Conservation (phyloP, 2,888 invertebrate species). For the Dryobota labecula region DNA sequence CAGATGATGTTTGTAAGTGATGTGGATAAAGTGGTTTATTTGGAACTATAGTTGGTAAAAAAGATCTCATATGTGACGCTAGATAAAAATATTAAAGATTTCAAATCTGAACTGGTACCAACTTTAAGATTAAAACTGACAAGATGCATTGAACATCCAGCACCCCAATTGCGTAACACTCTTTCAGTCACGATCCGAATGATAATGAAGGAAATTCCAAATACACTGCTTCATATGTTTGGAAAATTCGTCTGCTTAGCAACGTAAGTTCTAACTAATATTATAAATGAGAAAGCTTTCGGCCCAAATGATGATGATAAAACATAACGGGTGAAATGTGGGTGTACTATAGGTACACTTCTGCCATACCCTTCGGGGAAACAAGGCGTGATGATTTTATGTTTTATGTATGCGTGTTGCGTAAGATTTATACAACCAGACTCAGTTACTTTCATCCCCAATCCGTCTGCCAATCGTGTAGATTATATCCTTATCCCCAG, state of each 20-base stretch:
- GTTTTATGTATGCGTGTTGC: too few relatives aligned
- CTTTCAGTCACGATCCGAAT: background rate
- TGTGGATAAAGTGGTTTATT: background rate
- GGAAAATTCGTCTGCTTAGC: background rate
- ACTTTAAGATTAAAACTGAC: too few relatives aligned
- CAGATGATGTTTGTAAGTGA: conserved; percentile 2
- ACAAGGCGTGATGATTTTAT: too few relatives aligned
- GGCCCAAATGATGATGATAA: too few relatives aligned
- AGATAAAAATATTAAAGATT: background rate
- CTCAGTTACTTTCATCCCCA: background rate
- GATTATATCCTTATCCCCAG: conserved; percentile 16
- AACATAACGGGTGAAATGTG: too few relatives aligned
- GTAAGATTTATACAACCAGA: background rate
- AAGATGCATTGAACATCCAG: background rate
- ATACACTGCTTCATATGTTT: background rate
- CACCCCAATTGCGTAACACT: background rate
- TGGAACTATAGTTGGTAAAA: background rate
- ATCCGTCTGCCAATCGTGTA: background rate
- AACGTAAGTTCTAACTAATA: too few relatives aligned
- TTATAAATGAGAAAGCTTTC: too few relatives aligned
- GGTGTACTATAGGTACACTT: too few relatives aligned
- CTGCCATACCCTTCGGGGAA: too few relatives aligned
- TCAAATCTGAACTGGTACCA: background rate
- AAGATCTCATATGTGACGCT: background rate
- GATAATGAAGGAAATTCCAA: background rate